Conservation (phyloP, 2,888 invertebrate species). For the Syrista parreyssii region DNA sequence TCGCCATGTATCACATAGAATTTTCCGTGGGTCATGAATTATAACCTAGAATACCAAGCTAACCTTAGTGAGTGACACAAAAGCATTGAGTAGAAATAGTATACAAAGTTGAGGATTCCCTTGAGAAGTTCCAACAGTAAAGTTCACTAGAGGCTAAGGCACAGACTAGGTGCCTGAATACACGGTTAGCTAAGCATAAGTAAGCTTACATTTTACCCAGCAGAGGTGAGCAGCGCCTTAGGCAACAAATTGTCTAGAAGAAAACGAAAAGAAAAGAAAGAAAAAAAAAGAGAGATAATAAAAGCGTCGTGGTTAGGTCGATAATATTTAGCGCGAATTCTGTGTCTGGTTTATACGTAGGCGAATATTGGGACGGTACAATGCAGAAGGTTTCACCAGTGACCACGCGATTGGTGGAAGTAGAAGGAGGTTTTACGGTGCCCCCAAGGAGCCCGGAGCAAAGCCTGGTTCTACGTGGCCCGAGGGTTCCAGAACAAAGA, state of each 20-base stretch:
- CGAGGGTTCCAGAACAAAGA: background rate
- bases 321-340: background rate
- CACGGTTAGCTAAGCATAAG: background rate
- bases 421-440: conserved; percentile 8
- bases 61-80: background rate
- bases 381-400: background rate
- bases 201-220: background rate
- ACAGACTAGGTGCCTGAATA: background rate
- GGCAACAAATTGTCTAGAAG: background rate
- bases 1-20: background rate
- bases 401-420: background rate
- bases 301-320: background rate
- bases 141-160: background rate
- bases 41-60: background rate
- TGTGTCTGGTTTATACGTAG: background rate
- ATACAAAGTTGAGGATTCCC: background rate
- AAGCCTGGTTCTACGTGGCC: background rate
- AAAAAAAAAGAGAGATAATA: fast-evolving
- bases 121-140: background rate
- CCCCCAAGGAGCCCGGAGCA: background rate
- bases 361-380: background rate
- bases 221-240: background rate
- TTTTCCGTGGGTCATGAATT: background rate
- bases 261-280: background rate
- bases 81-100: background rate